phyloP scores from a whole-genome alignment of 1,140 invertebrate genomes.

The Penaeus japonicus region DNA sequence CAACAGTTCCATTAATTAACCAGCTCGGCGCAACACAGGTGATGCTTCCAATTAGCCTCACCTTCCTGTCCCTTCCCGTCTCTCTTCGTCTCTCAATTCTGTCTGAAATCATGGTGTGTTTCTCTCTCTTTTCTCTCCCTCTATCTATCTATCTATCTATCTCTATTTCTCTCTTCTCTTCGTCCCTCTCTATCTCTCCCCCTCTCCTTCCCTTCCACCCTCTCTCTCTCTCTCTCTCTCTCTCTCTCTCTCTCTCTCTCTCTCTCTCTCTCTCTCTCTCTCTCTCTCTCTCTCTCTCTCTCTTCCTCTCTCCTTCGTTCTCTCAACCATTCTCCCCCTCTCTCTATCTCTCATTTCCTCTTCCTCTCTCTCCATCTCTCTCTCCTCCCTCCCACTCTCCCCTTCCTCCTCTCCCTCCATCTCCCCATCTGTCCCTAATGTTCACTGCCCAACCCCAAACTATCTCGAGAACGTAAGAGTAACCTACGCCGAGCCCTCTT shows the following conservation, averaged over 20 bases:
- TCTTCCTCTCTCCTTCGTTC: not conserved
- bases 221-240: too few species aligned
- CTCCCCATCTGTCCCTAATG: not conserved
- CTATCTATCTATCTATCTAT: too few species aligned
- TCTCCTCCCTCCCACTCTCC: not conserved
- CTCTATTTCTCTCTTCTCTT: too few species aligned
- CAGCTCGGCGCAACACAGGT: too few species aligned
- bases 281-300: not conserved
- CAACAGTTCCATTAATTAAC: too few species aligned
- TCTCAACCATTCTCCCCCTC: not conserved
- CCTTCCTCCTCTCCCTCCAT: not conserved
- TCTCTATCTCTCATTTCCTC: not conserved
- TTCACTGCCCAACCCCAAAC: not conserved
- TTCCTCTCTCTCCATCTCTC: not conserved
- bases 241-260: not conserved
- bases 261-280: not conserved
- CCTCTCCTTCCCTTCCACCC: too few species aligned
- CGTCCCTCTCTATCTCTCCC: too few species aligned
- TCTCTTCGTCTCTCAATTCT: too few species aligned
- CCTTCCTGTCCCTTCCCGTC: too few species aligned
- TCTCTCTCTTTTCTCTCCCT: too few species aligned
- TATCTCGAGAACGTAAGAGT: constrained; percentile 64
- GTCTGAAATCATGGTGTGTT: too few species aligned
- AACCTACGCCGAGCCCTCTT: constrained; percentile 60
- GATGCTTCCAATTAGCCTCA: too few species aligned